Evolutionary conservation across 2,888 invertebrate genomes (phyloP).

Genomic region (Mythimna vitellina): DNA sequence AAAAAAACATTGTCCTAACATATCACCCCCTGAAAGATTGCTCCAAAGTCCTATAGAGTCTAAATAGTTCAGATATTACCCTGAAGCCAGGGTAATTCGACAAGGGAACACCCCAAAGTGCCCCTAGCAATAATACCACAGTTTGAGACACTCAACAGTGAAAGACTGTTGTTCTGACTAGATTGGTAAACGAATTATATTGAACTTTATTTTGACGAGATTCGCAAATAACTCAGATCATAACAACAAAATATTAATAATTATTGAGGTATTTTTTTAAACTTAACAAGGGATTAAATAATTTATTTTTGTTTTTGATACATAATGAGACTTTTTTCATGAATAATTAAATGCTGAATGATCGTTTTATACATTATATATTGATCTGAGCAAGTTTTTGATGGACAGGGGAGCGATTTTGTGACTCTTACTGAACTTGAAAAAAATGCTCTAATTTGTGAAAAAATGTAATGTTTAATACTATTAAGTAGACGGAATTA

Average conservation of each 20-base stretch:
- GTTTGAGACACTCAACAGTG: constrained; percentile 67
- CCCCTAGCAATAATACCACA: constrained; percentile 68
- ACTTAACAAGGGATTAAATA: not conserved
- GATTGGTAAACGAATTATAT: constrained; percentile 39
- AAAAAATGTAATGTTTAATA: constrained; percentile 22
- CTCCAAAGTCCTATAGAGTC: not conserved
- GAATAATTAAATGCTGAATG: not conserved
- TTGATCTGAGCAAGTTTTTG: constrained; percentile 52
- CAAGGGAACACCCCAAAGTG: constrained; percentile 26
- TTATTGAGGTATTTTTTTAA: constrained; percentile 29
- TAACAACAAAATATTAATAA: constrained; percentile 28
- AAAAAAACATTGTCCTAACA: not conserved
- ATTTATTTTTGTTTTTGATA: not conserved
- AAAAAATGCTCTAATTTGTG: constrained; percentile 18
- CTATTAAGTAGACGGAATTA: constrained; percentile 48
- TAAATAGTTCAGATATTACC: not conserved
- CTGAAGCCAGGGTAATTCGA: not conserved
- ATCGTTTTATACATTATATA: not conserved
- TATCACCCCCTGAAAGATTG: not conserved
- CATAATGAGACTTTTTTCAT: not conserved
- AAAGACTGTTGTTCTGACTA: constrained; percentile 53
- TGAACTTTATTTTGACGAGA: constrained; percentile 59
- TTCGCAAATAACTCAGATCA: constrained; percentile 66
- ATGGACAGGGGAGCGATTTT: constrained; percentile 63
- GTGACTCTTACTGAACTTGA: constrained; percentile 35